Evolutionary conservation across 1,140 invertebrate species (phyloP).

Genomic region (Drosophila rhopaloa): DNA sequence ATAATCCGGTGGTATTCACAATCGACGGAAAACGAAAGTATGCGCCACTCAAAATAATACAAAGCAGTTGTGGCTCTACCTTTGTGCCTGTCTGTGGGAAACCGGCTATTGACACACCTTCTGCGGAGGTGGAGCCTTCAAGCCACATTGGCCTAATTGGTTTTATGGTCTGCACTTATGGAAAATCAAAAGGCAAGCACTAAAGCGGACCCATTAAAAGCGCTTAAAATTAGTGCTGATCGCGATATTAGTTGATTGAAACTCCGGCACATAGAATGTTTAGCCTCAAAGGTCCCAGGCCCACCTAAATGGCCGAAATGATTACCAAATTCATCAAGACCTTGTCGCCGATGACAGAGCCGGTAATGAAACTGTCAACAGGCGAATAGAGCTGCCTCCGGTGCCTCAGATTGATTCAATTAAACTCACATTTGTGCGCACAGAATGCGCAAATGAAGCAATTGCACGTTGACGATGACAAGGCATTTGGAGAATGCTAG

Average conservation of each 20-base stretch:
- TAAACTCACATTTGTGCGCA: constrained; percentile 46
- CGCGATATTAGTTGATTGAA: constrained; percentile 68
- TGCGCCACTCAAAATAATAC: constrained; percentile 33
- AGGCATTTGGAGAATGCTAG: constrained; percentile 49
- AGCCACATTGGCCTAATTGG: constrained; percentile 68
- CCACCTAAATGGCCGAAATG: constrained; percentile 36
- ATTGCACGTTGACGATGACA: constrained; percentile 46
- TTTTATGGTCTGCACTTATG: constrained; percentile 65
- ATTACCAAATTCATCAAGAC: constrained; percentile 52
- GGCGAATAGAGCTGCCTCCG: constrained; percentile 18
- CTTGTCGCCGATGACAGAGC: constrained; percentile 46
- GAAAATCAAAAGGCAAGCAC: constrained; percentile 49
- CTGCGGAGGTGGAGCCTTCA: constrained; percentile 76
- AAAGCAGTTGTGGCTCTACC: constrained; percentile 30
- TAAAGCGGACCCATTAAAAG: constrained; percentile 53
- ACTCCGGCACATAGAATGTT: constrained; percentile 41
- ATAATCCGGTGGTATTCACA: constrained; percentile 44
- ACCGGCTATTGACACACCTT: constrained; percentile 65
- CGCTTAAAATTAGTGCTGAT: constrained; percentile 45
- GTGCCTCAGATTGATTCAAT: constrained; percentile 42
- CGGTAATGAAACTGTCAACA: constrained; percentile 70
- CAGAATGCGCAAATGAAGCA: constrained; percentile 57
- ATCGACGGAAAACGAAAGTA: constrained; percentile 68
- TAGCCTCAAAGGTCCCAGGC: constrained; percentile 11
- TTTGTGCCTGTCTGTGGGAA: constrained; percentile 31